Percentiles rank a stretch among this genome's conserved stretches.
Conservation (phyloP, 2,113 vertebrate genomes). For the Thomomys bottae region DNA sequence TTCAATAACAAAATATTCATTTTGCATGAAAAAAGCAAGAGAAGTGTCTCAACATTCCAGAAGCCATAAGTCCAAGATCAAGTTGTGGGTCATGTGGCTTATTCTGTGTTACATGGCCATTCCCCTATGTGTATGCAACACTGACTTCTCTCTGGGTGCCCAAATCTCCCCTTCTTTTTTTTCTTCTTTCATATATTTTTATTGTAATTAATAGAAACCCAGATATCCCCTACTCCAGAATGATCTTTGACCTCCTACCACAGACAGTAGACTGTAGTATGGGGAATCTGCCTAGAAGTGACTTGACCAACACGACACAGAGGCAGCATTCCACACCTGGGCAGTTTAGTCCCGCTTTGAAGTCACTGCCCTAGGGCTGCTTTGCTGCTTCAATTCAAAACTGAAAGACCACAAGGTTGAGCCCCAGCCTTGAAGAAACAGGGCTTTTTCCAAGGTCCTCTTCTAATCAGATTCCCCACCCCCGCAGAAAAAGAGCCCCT, state of each 20-base stretch:
- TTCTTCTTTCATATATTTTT: no score
- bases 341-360: rapidly evolving
- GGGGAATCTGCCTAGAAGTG: background rate
- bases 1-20: background rate
- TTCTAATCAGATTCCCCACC: no score
- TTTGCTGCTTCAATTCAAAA: background rate
- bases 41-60: background rate
- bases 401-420: background rate
- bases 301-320: background rate
- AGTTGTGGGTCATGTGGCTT: background rate
- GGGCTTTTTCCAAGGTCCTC: no score
- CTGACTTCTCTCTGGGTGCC: background rate
- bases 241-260: background rate
- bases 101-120: background rate
- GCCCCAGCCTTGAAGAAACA: no score
- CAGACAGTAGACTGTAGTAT: background rate
- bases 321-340: background rate
- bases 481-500: no score
- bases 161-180: background rate
- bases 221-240: background rate
- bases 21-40: background rate
- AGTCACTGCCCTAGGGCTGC: background rate
- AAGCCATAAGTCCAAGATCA: background rate
- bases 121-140: background rate
- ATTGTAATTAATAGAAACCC: no score